Evolutionary conservation across 2,888 invertebrate species (phyloP).

Genomic region (Griposia aprilina): DNA sequence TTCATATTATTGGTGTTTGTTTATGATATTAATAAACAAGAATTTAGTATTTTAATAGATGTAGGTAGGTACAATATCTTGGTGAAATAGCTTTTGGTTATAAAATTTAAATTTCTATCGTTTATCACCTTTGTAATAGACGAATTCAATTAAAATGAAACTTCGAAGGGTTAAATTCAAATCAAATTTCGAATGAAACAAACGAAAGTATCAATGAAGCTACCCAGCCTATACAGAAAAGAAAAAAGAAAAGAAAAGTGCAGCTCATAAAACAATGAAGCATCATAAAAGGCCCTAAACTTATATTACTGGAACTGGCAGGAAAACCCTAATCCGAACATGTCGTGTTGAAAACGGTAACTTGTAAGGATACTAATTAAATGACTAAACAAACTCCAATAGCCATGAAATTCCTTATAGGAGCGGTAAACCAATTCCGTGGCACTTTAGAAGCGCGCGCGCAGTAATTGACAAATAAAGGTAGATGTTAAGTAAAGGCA

Average conservation of each 20-base stretch:
- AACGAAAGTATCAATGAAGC: not conserved
- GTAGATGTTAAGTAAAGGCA: slow-evolving; percentile 74
- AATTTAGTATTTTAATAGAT: slow-evolving; percentile 18
- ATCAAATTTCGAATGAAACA: no score
- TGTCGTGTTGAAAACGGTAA: slow-evolving; percentile 79
- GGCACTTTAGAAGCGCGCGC: slow-evolving; percentile 83
- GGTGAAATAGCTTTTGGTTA: not conserved
- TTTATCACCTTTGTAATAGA: not conserved
- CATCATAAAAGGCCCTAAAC: slow-evolving; percentile 79
- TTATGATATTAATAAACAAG: slow-evolving; percentile 44
- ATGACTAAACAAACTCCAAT: slow-evolving; percentile 85
- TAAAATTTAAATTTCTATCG: slow-evolving; percentile 16
- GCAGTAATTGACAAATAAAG: slow-evolving; percentile 86
- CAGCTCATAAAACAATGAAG: slow-evolving; percentile 81
- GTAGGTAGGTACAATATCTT: not conserved
- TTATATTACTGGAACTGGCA: slow-evolving; percentile 78
- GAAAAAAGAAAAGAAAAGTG: slow-evolving; percentile 56
- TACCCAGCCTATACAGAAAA: not conserved
- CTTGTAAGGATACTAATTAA: slow-evolving; percentile 85
- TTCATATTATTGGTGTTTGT: slow-evolving; percentile 42
- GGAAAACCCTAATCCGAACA: slow-evolving; percentile 78
- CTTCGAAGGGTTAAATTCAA: no score
- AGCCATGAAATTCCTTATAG: slow-evolving; percentile 88
- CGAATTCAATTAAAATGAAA: not conserved
- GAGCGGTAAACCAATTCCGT: slow-evolving; percentile 87